Percentiles rank a stretch among this genome's conserved stretches.
Conservation (phyloP, 2,113 vertebrate species). For the Antechinus flavipes region DNA sequence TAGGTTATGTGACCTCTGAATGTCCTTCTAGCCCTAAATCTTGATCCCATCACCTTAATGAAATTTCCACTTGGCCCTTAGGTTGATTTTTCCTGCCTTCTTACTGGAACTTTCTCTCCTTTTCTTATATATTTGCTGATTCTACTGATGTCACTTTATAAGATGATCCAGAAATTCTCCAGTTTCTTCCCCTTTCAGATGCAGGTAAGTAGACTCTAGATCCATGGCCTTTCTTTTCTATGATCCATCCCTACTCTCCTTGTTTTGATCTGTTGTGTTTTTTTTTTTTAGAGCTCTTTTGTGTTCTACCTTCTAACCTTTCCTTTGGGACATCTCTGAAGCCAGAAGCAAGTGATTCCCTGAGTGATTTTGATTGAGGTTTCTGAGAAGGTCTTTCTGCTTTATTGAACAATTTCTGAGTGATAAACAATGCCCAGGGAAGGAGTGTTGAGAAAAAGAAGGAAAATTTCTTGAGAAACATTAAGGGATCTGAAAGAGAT, state of each 20-base stretch:
- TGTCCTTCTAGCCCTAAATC: not conserved
- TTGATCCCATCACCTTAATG: not conserved
- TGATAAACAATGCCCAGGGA: not conserved
- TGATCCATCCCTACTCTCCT: not conserved
- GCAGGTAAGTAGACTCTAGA: conserved; percentile 51
- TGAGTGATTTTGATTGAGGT: not conserved
- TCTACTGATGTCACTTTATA: not conserved
- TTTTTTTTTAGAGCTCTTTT: not conserved
- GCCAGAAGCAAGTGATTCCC: not conserved
- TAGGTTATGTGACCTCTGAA: not conserved
- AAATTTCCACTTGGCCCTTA: not conserved
- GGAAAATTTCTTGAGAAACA: not conserved
- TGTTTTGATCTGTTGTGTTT: not conserved
- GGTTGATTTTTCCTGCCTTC: not conserved
- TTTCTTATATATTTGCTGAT: conserved; percentile 16
- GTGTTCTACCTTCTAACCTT: not conserved
- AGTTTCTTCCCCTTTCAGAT: conserved; percentile 7
- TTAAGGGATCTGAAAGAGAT: not conserved
- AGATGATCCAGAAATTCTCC: conserved; percentile 1
- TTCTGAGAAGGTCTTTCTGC: not conserved
- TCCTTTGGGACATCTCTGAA: not conserved
- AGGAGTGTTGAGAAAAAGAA: not conserved
- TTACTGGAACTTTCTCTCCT: not conserved
- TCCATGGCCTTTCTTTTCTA: not conserved
- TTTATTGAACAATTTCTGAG: not conserved